Base-by-base conservation (phyloP, 2,113 vertebrate genomes). In the Antennarius striatus region DNA sequence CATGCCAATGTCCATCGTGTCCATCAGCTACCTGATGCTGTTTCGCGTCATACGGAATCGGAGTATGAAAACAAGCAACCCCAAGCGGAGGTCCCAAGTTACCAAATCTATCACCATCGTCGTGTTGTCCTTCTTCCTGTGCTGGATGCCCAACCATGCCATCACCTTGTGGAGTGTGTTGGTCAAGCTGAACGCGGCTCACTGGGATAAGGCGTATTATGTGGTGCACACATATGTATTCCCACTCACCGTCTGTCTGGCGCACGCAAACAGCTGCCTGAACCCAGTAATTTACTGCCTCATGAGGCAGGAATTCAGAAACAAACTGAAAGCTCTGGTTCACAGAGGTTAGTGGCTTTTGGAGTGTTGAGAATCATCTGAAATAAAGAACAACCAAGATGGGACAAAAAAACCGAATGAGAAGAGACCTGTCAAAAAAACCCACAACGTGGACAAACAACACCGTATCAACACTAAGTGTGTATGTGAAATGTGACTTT, bases 201-300 rank as follows among this genome's bases (percentile, higher is more conserved):
- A 90, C 74, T 93, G 91, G 91, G 88, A 92, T 76, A 76, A 65
- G 5, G 66, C 91, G 0, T 94, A 93, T 53, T 94, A 93, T 68
- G 67, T 85, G 4, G 84, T 91, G 46, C 93, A 94, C 67, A 91
- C 91, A 0, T 93, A 93, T n/a, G 89, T 89, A 54, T 93, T 93
- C 83, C 93, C 93, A 0, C 79, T 93, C 55, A 93, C 92, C 4
- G 91, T 94, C 22, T 93, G 92, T 40, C 70, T 94, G 52, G 93
- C 92, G 13, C 93, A 94, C 78, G 84, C 91, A 29, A 93, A 92
- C 87, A 93, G 93, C 80, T 94, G 93, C 65, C 82, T 93, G n/a
- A 94, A 94, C 75, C 92, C 92, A 0, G 57, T 93, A 1, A 92
- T 94, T 45, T 93, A 94, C 82, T 93, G 92, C 65, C 90, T 93